Conservation (phyloP, 1,140 invertebrate species). For the Drosophila ficusphila region DNA sequence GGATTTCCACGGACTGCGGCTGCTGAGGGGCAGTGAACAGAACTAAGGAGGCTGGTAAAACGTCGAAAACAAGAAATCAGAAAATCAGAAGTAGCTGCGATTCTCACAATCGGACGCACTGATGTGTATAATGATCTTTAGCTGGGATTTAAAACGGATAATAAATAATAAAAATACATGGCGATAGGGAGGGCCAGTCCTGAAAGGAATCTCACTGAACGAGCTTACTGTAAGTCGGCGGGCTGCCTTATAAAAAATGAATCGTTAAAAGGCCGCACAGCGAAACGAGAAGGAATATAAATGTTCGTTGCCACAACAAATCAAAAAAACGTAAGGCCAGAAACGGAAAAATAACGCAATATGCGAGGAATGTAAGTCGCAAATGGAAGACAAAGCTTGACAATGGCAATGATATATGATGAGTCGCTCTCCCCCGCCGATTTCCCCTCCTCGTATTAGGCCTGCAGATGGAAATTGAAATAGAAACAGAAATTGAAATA, state of each 20-base stretch:
- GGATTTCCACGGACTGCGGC: background rate
- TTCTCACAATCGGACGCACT: constrained; percentile 81
- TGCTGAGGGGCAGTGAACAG: background rate
- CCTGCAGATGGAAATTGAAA: constrained; percentile 37
- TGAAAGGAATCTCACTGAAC: constrained; percentile 50
- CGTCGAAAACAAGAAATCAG: constrained; percentile 80
- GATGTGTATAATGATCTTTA: constrained; percentile 84
- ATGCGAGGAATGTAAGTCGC: constrained; percentile 49
- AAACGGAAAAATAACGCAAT: constrained; percentile 54
- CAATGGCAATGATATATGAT: constrained; percentile 69
- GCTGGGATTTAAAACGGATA: constrained; percentile 81
- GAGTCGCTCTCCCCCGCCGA: constrained; percentile 1
- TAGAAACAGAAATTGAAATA: constrained; percentile 55
- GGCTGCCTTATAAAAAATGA: constrained; percentile 71
- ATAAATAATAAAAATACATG: constrained; percentile 82
- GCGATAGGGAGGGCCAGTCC: constrained; percentile 25
- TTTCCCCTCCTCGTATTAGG: background rate
- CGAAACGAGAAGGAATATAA: constrained; percentile 72
- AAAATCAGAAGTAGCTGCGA: constrained; percentile 79
- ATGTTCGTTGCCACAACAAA: constrained; percentile 71
- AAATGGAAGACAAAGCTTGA: constrained; percentile 61
- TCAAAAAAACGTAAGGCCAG: constrained; percentile 54
- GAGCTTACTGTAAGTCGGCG: constrained; percentile 64
- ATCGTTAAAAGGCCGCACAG: constrained; percentile 76
- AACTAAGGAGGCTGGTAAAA: constrained; percentile 45